Base-by-base conservation (phyloP, 2,113 vertebrate genomes). In the Pseudopodoces humilis region DNA sequence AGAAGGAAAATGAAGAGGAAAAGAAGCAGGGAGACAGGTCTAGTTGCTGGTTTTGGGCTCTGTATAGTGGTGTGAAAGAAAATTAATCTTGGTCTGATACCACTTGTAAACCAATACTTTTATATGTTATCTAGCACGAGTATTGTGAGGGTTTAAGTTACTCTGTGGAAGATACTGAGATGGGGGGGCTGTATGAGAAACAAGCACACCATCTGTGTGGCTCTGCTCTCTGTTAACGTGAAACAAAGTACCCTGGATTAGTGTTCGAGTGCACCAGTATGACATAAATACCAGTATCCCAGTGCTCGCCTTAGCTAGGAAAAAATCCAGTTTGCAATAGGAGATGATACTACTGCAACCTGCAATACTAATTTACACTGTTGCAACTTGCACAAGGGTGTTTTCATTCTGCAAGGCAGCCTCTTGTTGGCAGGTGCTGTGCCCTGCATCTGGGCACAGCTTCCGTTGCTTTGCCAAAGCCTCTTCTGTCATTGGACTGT, bases 361-460 rank as follows among this genome's bases (percentile, higher is more conserved):
- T 60, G 39, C 77, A 37, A 1, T 33, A 69, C 24, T 14, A 37
- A 90, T 31, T 52, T 13, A 9, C 5, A 15, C 27, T 43, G 4
- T n/a, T 55, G n/a, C 47, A 46, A 30, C 13, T 68, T 63, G 33
- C 24, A 58, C n/a, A 50, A 84, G 25, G 10, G 28, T 39, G 33
- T 16, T 43, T 62, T 14, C 11, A 11, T 64, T 25, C 65, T 33
- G 58, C 20, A 31, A 25, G 27, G 39, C 11, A 19, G 22, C 53
- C 24, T 84, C 15, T 25, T 63, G 9, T 5, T 30, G 55, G 33
- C 0, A 0, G 20, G 21, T 52, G 49, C 47, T 3, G 3, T 17
- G 22, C 9, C 1, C 41, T 70, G 52, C 30, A 10, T 35, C 65
- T 64, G 46, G 39, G 47, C 70, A 46, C 30, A 21, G 62, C 39